Evolutionary conservation across 2,113 vertebrate species (phyloP).

Genomic region (Myrmecophaga tridactyla): DNA sequence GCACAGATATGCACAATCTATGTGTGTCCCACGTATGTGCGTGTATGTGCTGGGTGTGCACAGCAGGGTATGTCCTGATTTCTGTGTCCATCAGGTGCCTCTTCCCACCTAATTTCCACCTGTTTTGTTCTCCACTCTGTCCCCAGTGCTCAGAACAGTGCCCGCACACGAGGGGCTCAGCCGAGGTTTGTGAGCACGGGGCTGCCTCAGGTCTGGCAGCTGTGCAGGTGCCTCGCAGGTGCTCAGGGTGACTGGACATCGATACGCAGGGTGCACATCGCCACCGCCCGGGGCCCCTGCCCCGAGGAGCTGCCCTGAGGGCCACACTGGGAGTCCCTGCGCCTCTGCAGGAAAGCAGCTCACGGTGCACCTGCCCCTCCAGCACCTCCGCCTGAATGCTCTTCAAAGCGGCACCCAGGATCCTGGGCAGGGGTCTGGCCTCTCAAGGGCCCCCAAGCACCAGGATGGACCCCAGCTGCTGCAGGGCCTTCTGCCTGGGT

Average conservation of each 20-base stretch:
- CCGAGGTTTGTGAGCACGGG: rapidly evolving
- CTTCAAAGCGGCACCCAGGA: neutral
- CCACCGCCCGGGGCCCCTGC: neutral
- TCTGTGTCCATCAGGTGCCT: rapidly evolving
- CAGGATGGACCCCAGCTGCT: constrained; percentile 35
- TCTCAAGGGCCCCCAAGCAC: neutral
- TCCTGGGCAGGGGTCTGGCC: neutral
- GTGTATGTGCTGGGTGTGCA: rapidly evolving
- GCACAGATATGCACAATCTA: too few species aligned
- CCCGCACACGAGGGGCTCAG: neutral
- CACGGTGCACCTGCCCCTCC: neutral
- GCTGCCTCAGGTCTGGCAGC: rapidly evolving
- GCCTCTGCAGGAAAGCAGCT: neutral
- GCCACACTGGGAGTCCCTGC: neutral
- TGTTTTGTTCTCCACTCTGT: neutral
- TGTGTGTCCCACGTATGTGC: neutral
- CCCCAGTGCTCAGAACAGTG: neutral
- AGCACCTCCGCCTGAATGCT: neutral
- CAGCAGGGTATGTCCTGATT: rapidly evolving
- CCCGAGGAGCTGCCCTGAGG: constrained; percentile 49
- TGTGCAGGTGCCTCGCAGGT: rapidly evolving
- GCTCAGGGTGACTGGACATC: rapidly evolving
- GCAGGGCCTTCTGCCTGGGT: neutral
- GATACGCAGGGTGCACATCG: rapidly evolving
- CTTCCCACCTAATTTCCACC: rapidly evolving